These are phyloP conservation scores for Anguilla rostrata DNA, from an alignment of 2,113 vertebrate genomes.

Conservation along the genomic window DNA sequence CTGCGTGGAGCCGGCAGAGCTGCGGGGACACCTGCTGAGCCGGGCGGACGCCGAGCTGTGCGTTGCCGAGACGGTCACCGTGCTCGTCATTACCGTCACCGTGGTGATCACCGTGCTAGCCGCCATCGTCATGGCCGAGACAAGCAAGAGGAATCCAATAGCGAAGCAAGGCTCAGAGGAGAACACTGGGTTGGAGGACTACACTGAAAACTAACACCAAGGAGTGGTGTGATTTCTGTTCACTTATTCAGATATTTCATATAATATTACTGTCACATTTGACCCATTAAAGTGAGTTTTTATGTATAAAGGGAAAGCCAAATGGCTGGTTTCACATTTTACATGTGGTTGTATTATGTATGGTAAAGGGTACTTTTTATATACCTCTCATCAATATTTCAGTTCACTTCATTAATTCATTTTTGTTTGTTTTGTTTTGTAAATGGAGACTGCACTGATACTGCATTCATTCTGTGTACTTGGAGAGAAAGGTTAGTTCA, in stretches of 20 bases:
- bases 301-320: neutral
- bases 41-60: constrained; percentile 60
- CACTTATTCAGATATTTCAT: no score
- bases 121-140: constrained; percentile 68
- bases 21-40: constrained; percentile 53
- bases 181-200: neutral
- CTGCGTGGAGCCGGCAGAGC: constrained; percentile 58
- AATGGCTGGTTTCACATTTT: neutral
- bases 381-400: neutral
- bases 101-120: constrained; percentile 68
- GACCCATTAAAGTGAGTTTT: neutral
- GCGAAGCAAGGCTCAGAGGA: neutral
- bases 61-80: constrained; percentile 65
- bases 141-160: constrained; percentile 55
- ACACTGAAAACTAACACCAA: neutral
- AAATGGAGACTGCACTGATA: no score
- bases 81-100: constrained; percentile 65
- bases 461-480: no score
- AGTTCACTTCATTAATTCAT: neutral
- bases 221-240: no score
- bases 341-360: neutral
- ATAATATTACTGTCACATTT: neutral
- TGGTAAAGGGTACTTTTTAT: neutral
- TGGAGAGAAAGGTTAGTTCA: no score
- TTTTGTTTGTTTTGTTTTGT: neutral